Base-by-base conservation (phyloP, 2,797 vertebrate genomes). In the Threskiornis aethiopicus region DNA sequence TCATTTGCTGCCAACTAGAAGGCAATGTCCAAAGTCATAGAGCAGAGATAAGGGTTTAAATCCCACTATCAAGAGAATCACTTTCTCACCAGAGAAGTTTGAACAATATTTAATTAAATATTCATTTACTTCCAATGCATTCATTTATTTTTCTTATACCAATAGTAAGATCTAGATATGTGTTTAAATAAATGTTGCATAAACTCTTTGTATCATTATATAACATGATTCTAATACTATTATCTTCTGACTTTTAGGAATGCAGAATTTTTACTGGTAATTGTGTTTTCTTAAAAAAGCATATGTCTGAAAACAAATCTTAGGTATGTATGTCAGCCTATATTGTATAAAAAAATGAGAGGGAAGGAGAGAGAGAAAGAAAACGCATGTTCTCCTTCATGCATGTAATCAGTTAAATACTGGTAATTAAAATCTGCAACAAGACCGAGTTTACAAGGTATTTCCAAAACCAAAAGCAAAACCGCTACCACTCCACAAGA, bases 1-100 rank as follows among this genome's bases (percentile, higher is more conserved):
- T 72, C 84, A 70, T 92, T 67, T 97, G 46, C 39, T 96, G 87
- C 55, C 88, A 93, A 91, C 26, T 52, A 61, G 64, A 95, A 96
- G 73, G 65, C 61, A 94, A 87, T 39, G 71, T 89, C 94, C 84
- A 88, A 90, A 94, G 42, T 75, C 83, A 89, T 5, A 67, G 47
- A 71, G 49, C 29, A 71, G 35, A 96, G 84, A 91, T 73, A 94
- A 93, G 62, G 59, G 67, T 73, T 95, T 87, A 88, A 88, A 89
- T 82, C 76, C 77, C 77, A 77, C 47, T 84, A 83, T 80, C 92
- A 82, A 62, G 52, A 85, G 46, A 95, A 93, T 90, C 78, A 39
- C 31, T 15, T 72, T 80, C 62, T 91, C 51, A 79, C 37, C 37
- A 88, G 70, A 73, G 33, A 79, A 82, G 33, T 33, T 84, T 75